Evolutionary conservation across 2,888 invertebrate genomes (phyloP).

Genomic region (Philereme transversata): DNA sequence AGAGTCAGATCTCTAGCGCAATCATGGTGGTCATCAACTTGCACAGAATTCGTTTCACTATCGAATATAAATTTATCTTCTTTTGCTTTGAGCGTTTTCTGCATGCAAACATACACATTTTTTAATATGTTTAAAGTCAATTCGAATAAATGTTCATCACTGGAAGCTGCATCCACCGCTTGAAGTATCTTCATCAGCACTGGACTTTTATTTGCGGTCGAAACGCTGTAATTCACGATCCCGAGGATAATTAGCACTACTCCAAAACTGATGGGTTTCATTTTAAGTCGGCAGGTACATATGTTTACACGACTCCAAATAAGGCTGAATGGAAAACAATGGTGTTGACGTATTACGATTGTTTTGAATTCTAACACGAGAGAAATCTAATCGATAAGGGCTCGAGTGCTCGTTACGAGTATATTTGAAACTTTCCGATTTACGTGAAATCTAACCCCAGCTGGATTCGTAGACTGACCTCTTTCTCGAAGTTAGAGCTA

Average conservation of each 20-base stretch:
- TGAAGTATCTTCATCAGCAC: constrained; percentile 60
- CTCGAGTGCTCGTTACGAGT: constrained; percentile 17
- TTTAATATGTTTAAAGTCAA: constrained; percentile 65
- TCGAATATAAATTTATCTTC: constrained; percentile 42
- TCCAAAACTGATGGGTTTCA: constrained; percentile 45
- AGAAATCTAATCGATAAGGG: constrained; percentile 33
- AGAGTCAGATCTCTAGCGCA: constrained; percentile 49
- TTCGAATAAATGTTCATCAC: constrained; percentile 60
- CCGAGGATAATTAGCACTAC: constrained; percentile 27
- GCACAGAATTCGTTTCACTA: constrained; percentile 42
- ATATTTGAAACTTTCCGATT: background rate
- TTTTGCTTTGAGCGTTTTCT: constrained; percentile 53
- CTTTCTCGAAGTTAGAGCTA: too few relatives aligned
- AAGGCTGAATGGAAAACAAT: constrained; percentile 56
- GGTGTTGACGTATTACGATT: constrained; percentile 49
- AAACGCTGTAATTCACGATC: constrained; percentile 22
- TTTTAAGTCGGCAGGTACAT: constrained; percentile 55
- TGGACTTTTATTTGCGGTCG: constrained; percentile 49
- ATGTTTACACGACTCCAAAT: constrained; percentile 53
- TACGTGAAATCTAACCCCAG: too few relatives aligned
- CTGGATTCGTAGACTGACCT: too few relatives aligned
- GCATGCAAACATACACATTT: constrained; percentile 68
- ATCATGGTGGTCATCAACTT: constrained; percentile 33
- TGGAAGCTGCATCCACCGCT: constrained; percentile 60
- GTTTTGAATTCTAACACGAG: constrained; percentile 53